Evolutionary conservation across 2,113 vertebrate species (phyloP), one percentile per base, ranked within the genome.

Genomic region (Lynx canadensis): DNA sequence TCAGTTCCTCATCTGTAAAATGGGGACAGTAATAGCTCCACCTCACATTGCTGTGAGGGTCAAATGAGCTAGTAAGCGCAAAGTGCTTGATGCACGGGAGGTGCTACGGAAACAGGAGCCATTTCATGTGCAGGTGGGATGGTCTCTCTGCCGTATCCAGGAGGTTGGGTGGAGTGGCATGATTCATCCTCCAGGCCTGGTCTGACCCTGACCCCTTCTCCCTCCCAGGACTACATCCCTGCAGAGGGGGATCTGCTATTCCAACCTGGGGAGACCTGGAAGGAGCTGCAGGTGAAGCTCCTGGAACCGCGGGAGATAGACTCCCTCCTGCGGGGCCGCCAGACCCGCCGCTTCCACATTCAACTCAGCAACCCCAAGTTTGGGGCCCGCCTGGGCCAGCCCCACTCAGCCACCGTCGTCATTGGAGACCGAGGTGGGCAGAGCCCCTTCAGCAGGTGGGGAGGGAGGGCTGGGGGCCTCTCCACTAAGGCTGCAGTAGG

Each of bases 321-420:
- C 7, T 97, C 99, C 18, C 99, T 99, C 27, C 98, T 99, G 74
- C 98, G 98, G 25, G 99, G 99, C 91, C 98, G 93, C 91, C 99
- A 99, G 98, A 94, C 99, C 94, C 99, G 99, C 97, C 99, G 99
- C 96, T 99, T 99, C 29, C 95, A 99, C 15, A 60, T 99, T 95
- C 99, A 99, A 83, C 99, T 99, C 85, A 99, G 99, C 95, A 99
- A 99, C 86, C 99, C 99, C 92, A 99, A 99, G 86, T 98, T 99
- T 0, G 99, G 99, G 0, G 99, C 99, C 83, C 99, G 99, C 95
- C 98, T 99, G 7, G 99, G 99, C 76, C 99, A 99, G 81, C 99
- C 99, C 97, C 99, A 99, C 0, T 99, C 99, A 45, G 99, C 99
- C 95, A 99, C 99, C 0, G 96, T 99, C 97, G 99, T 99, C 97